Conservation (phyloP, 2,888 invertebrate genomes). For the Melanostoma mellinum region DNA sequence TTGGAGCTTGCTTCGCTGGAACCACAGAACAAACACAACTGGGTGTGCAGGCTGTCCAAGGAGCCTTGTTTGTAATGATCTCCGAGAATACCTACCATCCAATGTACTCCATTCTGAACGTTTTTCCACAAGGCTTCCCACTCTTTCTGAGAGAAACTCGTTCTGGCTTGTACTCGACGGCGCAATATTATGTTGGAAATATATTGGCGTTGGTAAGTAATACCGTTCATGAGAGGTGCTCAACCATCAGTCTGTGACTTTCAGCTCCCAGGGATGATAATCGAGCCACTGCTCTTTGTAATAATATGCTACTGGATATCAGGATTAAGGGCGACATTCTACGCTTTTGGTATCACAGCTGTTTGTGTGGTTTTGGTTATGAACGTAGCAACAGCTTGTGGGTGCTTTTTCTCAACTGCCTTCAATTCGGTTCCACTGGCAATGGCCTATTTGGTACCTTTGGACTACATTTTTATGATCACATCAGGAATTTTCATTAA, state of each 20-base stretch:
- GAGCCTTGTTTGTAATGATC: constrained; percentile 92
- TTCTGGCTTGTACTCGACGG: constrained; percentile 91
- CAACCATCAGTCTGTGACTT: constrained; percentile 2
- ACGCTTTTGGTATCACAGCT: constrained; percentile 88
- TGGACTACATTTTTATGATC: constrained; percentile 93
- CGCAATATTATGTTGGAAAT: constrained; percentile 91
- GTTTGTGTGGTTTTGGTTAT: constrained; percentile 89
- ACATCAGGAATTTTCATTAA: constrained; percentile 93
- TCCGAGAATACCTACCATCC: constrained; percentile 95
- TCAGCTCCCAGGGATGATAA: constrained; percentile 92
- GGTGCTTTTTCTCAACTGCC: constrained; percentile 93
- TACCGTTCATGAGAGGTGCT: not conserved
- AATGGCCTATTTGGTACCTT: constrained; percentile 92
- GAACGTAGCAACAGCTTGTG: constrained; percentile 94
- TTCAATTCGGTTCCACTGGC: constrained; percentile 91
- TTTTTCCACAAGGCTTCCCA: constrained; percentile 91
- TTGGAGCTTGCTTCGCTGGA: constrained; percentile 93
- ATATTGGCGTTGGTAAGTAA: constrained; percentile 89
- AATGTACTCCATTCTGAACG: constrained; percentile 93
- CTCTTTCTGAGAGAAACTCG: constrained; percentile 91
- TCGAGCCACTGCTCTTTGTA: constrained; percentile 92
- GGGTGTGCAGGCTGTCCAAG: constrained; percentile 94
- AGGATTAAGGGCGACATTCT: constrained; percentile 87
- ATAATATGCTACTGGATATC: constrained; percentile 93
- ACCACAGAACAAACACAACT: constrained; percentile 88